phyloP scores from a whole-genome alignment of 2,888 invertebrate species.

The Uropetala carovei region DNA sequence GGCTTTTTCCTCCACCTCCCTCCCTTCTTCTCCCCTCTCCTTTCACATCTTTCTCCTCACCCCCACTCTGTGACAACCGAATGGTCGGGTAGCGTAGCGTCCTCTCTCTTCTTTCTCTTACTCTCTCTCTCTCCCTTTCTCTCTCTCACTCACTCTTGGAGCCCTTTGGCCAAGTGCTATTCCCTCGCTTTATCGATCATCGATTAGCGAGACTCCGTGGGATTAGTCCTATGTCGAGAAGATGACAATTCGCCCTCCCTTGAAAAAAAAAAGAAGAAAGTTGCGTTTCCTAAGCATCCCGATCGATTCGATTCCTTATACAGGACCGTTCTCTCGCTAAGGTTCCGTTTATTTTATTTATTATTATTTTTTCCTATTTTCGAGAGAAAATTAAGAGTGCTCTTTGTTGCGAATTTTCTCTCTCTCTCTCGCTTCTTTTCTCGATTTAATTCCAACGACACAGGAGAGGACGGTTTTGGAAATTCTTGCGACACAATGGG shows the following conservation, averaged over 20 bases:
- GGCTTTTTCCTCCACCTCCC: neutral
- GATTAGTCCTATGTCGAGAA: constrained; percentile 21
- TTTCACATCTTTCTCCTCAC: neutral
- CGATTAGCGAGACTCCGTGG: constrained; percentile 33
- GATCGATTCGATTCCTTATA: neutral
- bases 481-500: too few species aligned
- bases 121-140: neutral
- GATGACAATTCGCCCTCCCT: neutral
- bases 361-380: neutral
- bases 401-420: neutral
- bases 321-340: too few species aligned
- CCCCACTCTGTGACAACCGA: neutral
- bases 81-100: constrained; percentile 3
- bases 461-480: neutral
- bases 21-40: neutral
- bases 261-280: too few species aligned
- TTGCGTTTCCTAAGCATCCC: neutral
- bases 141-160: neutral
- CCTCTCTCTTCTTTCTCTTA: neutral
- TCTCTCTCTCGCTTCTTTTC: neutral
- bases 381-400: neutral
- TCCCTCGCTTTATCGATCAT: constrained; percentile 29
- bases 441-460: neutral
- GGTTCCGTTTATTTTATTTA: too few species aligned
- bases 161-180: neutral